phyloP scores from a whole-genome alignment of 1,140 invertebrate genomes.

The Calycopis cecrops region DNA sequence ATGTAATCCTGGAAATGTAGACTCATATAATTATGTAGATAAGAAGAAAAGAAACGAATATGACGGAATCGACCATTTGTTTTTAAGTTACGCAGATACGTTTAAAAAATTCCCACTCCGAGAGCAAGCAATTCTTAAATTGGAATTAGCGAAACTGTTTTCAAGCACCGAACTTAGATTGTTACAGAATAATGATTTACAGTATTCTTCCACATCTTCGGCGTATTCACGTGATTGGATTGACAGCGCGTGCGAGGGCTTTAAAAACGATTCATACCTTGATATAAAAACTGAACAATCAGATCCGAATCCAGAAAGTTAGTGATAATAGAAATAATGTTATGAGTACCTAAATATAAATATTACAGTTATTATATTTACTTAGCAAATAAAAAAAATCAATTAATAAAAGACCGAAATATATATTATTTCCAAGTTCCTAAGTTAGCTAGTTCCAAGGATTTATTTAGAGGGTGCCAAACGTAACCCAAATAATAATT shows the following conservation, averaged over 20 bases:
- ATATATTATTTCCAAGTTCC: too few relatives aligned
- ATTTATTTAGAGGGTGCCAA: too few relatives aligned
- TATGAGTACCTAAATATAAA: too few relatives aligned
- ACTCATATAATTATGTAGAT: not conserved
- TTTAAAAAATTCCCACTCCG: slow-evolving; percentile 29
- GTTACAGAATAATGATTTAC: slow-evolving; percentile 1
- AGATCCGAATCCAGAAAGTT: not conserved
- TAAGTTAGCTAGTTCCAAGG: too few relatives aligned
- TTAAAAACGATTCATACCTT: not conserved
- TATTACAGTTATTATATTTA: too few relatives aligned
- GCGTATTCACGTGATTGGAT: not conserved
- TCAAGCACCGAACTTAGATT: slow-evolving; percentile 25
- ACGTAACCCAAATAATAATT: too few relatives aligned
- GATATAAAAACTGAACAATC: not conserved
- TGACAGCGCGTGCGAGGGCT: not conserved
- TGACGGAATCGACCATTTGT: slow-evolving; percentile 29
- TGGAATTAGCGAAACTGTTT: slow-evolving; percentile 34
- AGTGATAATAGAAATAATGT: too few relatives aligned
- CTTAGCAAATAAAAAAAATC: too few relatives aligned
- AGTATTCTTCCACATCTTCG: not conserved
- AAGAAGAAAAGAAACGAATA: slow-evolving; percentile 17
- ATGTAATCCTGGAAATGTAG: too few relatives aligned
- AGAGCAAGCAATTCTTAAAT: slow-evolving; percentile 27
- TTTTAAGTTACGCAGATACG: slow-evolving; percentile 32
- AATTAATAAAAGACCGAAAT: too few relatives aligned